phyloP scores from a whole-genome alignment of 2,888 invertebrate genomes.

The Luffia ferchaultella region DNA sequence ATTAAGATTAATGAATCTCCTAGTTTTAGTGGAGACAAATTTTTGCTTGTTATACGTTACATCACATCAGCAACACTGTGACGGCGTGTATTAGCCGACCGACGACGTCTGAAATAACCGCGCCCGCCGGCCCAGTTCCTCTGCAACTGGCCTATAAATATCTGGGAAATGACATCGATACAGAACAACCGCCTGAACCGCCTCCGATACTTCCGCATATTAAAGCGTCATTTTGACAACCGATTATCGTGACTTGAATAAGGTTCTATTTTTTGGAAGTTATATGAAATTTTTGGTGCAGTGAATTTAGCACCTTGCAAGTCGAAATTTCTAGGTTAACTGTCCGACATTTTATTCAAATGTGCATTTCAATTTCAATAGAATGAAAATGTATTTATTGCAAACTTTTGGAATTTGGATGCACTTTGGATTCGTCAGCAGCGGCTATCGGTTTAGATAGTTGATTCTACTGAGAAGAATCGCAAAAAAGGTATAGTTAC shows the following conservation, averaged over 20 bases:
- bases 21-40: too few species aligned
- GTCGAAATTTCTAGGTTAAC: slow-evolving; percentile 20
- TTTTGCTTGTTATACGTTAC: neutral
- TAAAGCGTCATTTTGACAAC: neutral
- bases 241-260: neutral
- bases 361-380: too few species aligned
- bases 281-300: too few species aligned
- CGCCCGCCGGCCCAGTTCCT: neutral
- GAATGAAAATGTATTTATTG: too few species aligned
- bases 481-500: too few species aligned
- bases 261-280: too few species aligned
- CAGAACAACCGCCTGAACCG: neutral
- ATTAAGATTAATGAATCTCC: too few species aligned
- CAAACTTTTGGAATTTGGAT: too few species aligned
- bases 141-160: neutral
- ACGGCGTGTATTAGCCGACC: neutral
- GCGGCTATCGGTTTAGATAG: too few species aligned
- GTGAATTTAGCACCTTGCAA: slow-evolving; percentile 15
- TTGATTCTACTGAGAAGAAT: too few species aligned
- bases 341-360: too few species aligned
- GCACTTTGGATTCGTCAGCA: too few species aligned
- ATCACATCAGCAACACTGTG: neutral
- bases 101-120: neutral
- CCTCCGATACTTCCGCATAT: neutral
- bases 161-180: neutral